Conservation (phyloP, 2,113 vertebrate species). For the Amazona vittata region DNA sequence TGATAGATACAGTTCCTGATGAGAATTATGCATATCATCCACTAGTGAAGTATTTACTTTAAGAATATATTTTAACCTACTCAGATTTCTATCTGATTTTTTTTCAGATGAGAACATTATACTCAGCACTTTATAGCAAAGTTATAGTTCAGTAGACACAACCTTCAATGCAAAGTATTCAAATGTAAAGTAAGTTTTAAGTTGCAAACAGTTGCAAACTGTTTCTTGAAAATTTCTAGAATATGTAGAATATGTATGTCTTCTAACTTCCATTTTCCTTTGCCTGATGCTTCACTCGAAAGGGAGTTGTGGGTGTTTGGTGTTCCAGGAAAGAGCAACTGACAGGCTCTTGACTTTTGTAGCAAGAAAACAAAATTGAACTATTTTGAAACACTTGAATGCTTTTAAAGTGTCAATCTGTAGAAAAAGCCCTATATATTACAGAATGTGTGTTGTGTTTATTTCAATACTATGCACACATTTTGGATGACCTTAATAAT, state of each 20-base stretch:
- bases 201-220: background rate
- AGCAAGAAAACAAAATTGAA: conserved; percentile 23
- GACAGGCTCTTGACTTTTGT: background rate
- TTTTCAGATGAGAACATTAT: background rate
- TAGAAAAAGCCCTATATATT: background rate
- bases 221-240: background rate
- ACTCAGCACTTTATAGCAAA: background rate
- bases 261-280: background rate
- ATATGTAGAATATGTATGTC: background rate
- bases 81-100: background rate
- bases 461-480: background rate
- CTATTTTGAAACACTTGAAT: conserved; percentile 6
- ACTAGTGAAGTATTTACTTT: background rate
- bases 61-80: background rate
- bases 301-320: background rate
- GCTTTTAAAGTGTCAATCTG: conserved; percentile 4
- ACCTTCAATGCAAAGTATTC: background rate
- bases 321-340: conserved; percentile 26
- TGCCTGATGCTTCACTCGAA: background rate
- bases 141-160: background rate
- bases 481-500: conserved; percentile 2
- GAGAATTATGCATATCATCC: background rate
- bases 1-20: background rate
- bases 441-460: background rate
- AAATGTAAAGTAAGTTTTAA: background rate